phyloP scores from a whole-genome alignment of 2,797 vertebrate species.

The Borostomias antarcticus region DNA sequence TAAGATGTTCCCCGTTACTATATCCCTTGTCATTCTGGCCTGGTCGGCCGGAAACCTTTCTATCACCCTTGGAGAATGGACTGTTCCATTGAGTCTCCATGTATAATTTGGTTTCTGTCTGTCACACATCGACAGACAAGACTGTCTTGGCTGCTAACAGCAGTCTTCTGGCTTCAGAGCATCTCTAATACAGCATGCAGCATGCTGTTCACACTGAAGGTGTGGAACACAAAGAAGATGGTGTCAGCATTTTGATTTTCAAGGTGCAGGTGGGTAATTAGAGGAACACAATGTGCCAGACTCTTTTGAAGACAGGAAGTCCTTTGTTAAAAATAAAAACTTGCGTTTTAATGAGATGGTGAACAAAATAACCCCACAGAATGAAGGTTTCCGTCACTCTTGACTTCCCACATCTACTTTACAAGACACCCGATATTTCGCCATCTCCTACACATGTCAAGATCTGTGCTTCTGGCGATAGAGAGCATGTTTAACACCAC shows the following conservation, averaged over 20 bases:
- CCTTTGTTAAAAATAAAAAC: slow-evolving; percentile 5
- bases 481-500: not conserved
- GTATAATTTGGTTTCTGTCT: not conserved
- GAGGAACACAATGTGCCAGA: slow-evolving; percentile 22
- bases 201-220: not conserved
- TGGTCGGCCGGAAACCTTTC: slow-evolving; percentile 17
- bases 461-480: not conserved
- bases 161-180: not conserved
- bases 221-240: slow-evolving; percentile 1
- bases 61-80: slow-evolving; percentile 30
- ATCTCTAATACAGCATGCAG: not conserved
- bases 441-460: slow-evolving; percentile 5
- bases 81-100: slow-evolving; percentile 22
- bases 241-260: slow-evolving; percentile 52
- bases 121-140: not conserved
- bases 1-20: slow-evolving; percentile 7
- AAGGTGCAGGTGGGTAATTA: slow-evolving; percentile 40
- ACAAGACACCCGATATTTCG: slow-evolving; percentile 16
- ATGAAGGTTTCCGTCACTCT: not conserved
- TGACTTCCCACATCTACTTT: slow-evolving; percentile 7
- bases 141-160: not conserved
- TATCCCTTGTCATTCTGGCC: slow-evolving; percentile 17
- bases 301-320: slow-evolving; percentile 13
- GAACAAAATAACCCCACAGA: not conserved
- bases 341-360: slow-evolving; percentile 8